Conservation (phyloP, 2,888 invertebrate genomes). For the Pristionchus mayeri region DNA sequence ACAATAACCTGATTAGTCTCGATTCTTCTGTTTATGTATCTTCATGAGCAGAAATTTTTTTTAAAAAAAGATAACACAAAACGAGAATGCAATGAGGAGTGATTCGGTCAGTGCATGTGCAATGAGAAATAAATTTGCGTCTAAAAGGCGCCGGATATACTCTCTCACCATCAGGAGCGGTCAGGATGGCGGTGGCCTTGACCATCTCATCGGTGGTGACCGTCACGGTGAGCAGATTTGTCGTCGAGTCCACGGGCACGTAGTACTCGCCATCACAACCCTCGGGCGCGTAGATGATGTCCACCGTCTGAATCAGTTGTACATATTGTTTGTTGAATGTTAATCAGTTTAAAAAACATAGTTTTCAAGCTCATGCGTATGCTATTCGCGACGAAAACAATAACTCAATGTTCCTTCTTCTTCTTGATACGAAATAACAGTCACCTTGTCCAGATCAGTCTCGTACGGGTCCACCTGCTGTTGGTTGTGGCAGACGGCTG, state of each 20-base stretch:
- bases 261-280: conserved; percentile 46
- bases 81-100: background rate
- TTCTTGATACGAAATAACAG: no score
- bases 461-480: conserved; percentile 2
- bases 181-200: background rate
- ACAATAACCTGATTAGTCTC: no score
- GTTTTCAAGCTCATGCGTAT: background rate
- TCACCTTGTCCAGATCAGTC: conserved; percentile 28
- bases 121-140: no score
- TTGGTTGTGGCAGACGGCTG: conserved; percentile 55
- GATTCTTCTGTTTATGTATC: no score
- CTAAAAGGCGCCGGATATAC: no score
- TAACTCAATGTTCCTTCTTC: background rate
- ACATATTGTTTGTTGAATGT: background rate
- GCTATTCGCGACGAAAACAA: background rate
- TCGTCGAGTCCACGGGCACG: conserved; percentile 48
- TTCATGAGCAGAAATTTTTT: background rate
- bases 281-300: conserved; percentile 31
- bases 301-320: background rate
- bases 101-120: background rate
- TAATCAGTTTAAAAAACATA: background rate
- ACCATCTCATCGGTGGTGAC: conserved; percentile 8
- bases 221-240: conserved; percentile 17
- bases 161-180: conserved; percentile 28
- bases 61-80: background rate